Evolutionary conservation across 1,140 invertebrate genomes (phyloP).

Genomic region (Bicyclus anynana): DNA sequence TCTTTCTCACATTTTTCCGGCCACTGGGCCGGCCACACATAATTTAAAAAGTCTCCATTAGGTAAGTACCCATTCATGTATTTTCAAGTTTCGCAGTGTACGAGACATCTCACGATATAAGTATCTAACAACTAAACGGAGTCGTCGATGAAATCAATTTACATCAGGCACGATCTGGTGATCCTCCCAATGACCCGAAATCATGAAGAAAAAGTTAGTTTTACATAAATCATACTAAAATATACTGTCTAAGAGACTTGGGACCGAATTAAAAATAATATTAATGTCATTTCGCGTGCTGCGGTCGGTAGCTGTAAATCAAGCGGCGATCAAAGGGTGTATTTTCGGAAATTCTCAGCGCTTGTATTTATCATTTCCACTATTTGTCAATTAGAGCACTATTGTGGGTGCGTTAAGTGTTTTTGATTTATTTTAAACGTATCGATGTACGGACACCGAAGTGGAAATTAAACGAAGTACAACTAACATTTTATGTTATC

Average conservation of each 20-base stretch:
- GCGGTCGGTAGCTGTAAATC: slow-evolving; percentile 64
- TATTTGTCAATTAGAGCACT: slow-evolving; percentile 76
- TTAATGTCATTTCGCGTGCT: slow-evolving; percentile 62
- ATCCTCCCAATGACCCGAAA: no score
- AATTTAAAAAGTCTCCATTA: no score
- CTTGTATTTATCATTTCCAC: slow-evolving; percentile 73
- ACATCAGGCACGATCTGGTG: no score
- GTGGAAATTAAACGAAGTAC: slow-evolving; percentile 1
- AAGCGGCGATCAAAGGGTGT: slow-evolving; percentile 69
- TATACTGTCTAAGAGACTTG: slow-evolving; percentile 44
- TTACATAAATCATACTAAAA: slow-evolving; percentile 61
- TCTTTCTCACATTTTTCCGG: no score
- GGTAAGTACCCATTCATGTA: no score
- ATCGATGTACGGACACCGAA: slow-evolving; percentile 20
- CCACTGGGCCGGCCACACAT: no score
- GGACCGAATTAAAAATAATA: slow-evolving; percentile 70
- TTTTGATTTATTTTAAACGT: slow-evolving; percentile 60
- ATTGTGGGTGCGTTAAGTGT: slow-evolving; percentile 67
- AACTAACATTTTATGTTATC: not conserved
- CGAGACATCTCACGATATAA: no score
- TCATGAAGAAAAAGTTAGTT: not conserved
- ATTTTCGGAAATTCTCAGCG: slow-evolving; percentile 68
- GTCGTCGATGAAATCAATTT: no score
- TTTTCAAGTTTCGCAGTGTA: no score
- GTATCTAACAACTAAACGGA: no score